Conservation (phyloP, 2,888 invertebrate genomes). For the Volucella inflata region DNA sequence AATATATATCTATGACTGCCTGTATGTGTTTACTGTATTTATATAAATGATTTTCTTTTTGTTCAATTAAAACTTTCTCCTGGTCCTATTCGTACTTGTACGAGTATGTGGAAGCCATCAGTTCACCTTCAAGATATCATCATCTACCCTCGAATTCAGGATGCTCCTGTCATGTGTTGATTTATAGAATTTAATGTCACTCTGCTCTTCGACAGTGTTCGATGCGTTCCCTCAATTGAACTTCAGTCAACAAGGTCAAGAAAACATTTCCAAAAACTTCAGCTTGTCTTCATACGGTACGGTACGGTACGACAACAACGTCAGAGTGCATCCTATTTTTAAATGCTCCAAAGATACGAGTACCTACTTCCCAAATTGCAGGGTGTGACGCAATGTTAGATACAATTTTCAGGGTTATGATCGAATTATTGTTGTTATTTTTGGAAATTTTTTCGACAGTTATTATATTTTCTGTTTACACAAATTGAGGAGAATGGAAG, state of each 20-base stretch:
- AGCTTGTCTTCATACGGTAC: background rate
- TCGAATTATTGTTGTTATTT: slow-evolving; percentile 69
- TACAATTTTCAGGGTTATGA: slow-evolving; percentile 55
- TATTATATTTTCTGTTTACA: slow-evolving; percentile 69
- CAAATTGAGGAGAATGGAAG: slow-evolving; percentile 23
- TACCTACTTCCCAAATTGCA: slow-evolving; percentile 19
- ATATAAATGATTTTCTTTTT: too few relatives aligned
- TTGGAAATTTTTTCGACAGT: slow-evolving; percentile 57
- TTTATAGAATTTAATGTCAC: slow-evolving; percentile 66
- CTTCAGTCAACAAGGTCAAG: slow-evolving; percentile 76
- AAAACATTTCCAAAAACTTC: slow-evolving; percentile 48
- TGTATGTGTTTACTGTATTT: too few relatives aligned
- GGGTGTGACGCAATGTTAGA: slow-evolving; percentile 38
- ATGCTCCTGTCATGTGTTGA: slow-evolving; percentile 68
- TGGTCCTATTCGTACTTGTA: background rate
- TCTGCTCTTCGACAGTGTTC: slow-evolving; percentile 16
- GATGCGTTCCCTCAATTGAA: slow-evolving; percentile 67
- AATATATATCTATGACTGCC: background rate
- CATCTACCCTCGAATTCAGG: slow-evolving; percentile 45
- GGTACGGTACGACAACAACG: background rate
- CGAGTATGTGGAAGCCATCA: background rate
- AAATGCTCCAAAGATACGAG: slow-evolving; percentile 21
- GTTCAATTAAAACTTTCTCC: slow-evolving; percentile 52
- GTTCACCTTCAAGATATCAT: slow-evolving; percentile 48
- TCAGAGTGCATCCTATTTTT: slow-evolving; percentile 63